Conservation (phyloP, 2,888 invertebrate species). For the Podotricha telesiphe region DNA sequence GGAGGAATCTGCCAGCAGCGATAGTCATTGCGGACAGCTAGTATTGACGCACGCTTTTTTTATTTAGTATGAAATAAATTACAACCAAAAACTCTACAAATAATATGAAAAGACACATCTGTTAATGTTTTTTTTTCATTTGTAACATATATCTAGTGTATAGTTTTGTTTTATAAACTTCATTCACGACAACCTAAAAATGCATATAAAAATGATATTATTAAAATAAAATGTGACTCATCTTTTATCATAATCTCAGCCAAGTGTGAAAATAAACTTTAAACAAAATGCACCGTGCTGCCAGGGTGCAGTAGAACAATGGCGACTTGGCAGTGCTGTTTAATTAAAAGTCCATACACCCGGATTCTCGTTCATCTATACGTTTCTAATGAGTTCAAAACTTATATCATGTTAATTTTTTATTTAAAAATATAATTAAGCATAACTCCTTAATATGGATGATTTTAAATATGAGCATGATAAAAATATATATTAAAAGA, state of each 20-base stretch:
- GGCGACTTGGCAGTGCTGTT: constrained; percentile 23
- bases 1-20: constrained; percentile 72
- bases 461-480: no score
- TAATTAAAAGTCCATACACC: constrained; percentile 23
- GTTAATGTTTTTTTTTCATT: no score
- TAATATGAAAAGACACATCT: background rate
- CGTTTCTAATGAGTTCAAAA: constrained; percentile 8
- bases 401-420: background rate
- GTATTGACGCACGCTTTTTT: constrained; percentile 69
- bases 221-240: constrained; percentile 5
- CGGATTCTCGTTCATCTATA: constrained; percentile 7
- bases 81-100: background rate
- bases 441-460: no score
- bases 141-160: no score
- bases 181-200: background rate
- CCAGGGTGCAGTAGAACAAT: constrained; percentile 9
- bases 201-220: constrained; percentile 6
- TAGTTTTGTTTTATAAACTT: no score
- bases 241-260: constrained; percentile 19
- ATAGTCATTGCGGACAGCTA: constrained; percentile 68
- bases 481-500: background rate
- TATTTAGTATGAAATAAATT: background rate
- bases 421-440: background rate
- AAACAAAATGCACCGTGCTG: constrained; percentile 19
- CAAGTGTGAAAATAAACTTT: constrained; percentile 14